phyloP scores from a whole-genome alignment of 2,797 vertebrate species.

The Acrossocheilus fasciatus region DNA sequence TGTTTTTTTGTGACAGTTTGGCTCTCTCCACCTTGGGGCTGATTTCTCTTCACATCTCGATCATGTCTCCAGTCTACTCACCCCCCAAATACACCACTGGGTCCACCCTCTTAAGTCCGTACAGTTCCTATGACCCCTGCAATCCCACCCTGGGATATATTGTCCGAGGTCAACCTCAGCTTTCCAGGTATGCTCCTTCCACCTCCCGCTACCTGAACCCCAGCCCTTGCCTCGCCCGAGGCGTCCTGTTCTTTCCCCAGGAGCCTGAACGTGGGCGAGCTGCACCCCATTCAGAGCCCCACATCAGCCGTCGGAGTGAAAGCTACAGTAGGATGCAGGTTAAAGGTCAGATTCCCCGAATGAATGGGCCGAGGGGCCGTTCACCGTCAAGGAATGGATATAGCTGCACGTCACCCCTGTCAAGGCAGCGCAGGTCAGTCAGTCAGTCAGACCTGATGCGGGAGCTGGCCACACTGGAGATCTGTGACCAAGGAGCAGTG shows the following conservation, averaged over 20 bases:
- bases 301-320: conserved; percentile 68
- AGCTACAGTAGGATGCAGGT: conserved; percentile 71
- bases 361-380: conserved; percentile 65
- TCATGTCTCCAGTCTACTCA: conserved; percentile 86
- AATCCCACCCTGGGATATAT: conserved; percentile 67
- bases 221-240: conserved; percentile 48
- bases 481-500: conserved; percentile 67
- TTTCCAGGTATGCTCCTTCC: conserved; percentile 70
- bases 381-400: conserved; percentile 68
- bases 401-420: conserved; percentile 57
- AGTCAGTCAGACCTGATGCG: conserved; percentile 83
- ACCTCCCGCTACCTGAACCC: conserved; percentile 73
- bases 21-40: conserved; percentile 60
- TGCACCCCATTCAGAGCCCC: conserved; percentile 70
- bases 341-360: conserved; percentile 49
- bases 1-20: conserved; percentile 68
- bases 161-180: conserved; percentile 68
- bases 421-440: conserved; percentile 78
- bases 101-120: conserved; percentile 69
- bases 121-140: conserved; percentile 67
- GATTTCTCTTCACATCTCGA: conserved; percentile 44
- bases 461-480: conserved; percentile 79
- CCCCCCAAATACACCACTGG: conserved; percentile 81
- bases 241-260: conserved; percentile 64
- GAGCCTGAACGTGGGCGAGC: conserved; percentile 72